Conservation (phyloP, 2,888 invertebrate genomes). For the Diarsia mendica region DNA sequence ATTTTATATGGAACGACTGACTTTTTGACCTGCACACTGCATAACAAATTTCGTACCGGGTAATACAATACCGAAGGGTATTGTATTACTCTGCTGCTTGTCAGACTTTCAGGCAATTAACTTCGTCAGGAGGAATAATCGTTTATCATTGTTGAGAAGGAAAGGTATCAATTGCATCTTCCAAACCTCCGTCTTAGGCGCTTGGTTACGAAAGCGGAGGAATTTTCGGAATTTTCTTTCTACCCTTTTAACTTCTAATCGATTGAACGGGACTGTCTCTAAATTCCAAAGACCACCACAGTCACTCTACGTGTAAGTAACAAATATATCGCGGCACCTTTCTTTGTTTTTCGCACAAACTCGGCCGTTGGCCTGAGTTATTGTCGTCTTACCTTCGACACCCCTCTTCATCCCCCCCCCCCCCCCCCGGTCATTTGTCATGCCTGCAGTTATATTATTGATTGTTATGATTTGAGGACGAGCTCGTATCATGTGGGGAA, state of each 20-base stretch:
- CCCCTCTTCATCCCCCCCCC: constrained; percentile 27
- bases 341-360: constrained; percentile 77
- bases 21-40: no score
- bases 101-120: no score
- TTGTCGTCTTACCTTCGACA: constrained; percentile 71
- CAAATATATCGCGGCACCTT: constrained; percentile 75
- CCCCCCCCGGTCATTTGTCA: constrained; percentile 74
- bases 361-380: constrained; percentile 78
- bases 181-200: no score
- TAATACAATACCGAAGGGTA: no score
- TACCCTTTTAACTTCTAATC: neutral
- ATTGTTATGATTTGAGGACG: constrained; percentile 71
- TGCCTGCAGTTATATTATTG: constrained; percentile 76
- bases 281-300: neutral
- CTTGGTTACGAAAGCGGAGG: no score
- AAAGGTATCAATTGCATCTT: no score
- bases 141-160: no score
- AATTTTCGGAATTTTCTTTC: no score
- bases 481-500: constrained; percentile 29
- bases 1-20: no score
- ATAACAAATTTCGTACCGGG: no score
- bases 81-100: no score
- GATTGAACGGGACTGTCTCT: neutral
- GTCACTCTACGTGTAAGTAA: constrained; percentile 71
- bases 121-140: no score